Percentiles rank a stretch among this genome's conserved stretches.
Conservation (phyloP, 2,797 vertebrate species). For the Chaunax sp. region DNA sequence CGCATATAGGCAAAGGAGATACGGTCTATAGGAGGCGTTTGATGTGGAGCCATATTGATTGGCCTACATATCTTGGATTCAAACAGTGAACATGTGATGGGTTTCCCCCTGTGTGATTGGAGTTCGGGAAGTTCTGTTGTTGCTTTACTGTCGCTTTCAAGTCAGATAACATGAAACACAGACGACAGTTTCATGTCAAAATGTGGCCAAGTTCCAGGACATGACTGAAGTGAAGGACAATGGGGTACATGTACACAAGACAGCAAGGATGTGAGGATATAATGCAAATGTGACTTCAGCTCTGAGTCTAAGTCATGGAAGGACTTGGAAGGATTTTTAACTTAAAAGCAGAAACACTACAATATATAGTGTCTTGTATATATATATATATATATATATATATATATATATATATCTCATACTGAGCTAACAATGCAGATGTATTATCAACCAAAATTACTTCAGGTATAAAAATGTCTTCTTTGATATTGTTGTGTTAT, state of each 20-base stretch:
- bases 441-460: no score
- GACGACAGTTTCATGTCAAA: conserved; percentile 26
- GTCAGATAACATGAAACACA: conserved; percentile 34
- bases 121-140: conserved; percentile 40
- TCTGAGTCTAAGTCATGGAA: no score
- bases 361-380: no score
- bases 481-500: no score
- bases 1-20: conserved; percentile 13
- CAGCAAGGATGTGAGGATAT: conserved; percentile 7
- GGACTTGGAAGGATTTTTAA: no score
- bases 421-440: no score
- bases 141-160: conserved; percentile 38
- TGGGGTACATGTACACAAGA: conserved; percentile 15
- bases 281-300: not conserved
- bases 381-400: no score
- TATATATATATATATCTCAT: no score
- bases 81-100: conserved; percentile 36
- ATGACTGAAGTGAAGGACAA: conserved; percentile 36
- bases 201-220: conserved; percentile 3
- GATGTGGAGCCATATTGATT: conserved; percentile 73
- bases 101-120: conserved; percentile 11
- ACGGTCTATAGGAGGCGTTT: conserved; percentile 51
- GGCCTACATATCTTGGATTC: conserved; percentile 70
- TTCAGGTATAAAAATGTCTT: no score
- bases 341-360: no score